Evolutionary conservation across 2,797 vertebrate species (phyloP), one percentile per base, ranked within the genome.

Genomic region (Lemur catta): DNA sequence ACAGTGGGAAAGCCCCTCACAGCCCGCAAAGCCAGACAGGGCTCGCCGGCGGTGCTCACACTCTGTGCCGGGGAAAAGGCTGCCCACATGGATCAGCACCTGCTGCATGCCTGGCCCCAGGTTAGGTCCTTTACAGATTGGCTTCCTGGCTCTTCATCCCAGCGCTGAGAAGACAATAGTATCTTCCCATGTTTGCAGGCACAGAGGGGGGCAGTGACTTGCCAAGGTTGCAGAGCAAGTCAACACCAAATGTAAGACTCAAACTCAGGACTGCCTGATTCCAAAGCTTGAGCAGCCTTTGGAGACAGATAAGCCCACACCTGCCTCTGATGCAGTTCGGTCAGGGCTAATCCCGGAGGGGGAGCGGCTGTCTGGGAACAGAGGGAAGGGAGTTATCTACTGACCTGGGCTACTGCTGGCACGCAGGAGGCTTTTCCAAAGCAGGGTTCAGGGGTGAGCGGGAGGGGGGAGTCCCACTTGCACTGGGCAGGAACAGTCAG

Each of bases 401-500:
- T 11, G 38, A 11, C n/a, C 43, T 0, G 0, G 33, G 28, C 38
- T 14, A 15, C 10, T 2, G 3, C 15, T 18, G 38, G 13, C 69
- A 35, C 52, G 26, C n/a, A n/a, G 48, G 26, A 35, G 13, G 24
- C 9, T 48, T 81, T 89, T 61, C 65, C 72, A 57, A 52, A 35
- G 22, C 7, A 33, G 52, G 9, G 10, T 1, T 30, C 50, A 52
- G 35, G 52, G 7, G 4, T 75, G 52, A 35, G 41, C 5, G 2
- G 43, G 33, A 35, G 57, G 7, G 1, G 11, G 22, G 15, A 28
- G 5, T 76, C 43, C 72, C 17, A 10, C 15, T 41, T 43, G 84
- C 24, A n/a, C 3, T 15, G 22, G 11, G 33, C 41, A 48, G 71
- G 71, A 72, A 76, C 46, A 84, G 43, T 24, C 48, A 61, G 52